A percentile compares a stretch with the other conserved stretches of the same genome.
These are phyloP conservation scores for Eupleurogrammus muticus DNA, from an alignment of 2,797 vertebrate genomes.

Conservation along the genomic window DNA sequence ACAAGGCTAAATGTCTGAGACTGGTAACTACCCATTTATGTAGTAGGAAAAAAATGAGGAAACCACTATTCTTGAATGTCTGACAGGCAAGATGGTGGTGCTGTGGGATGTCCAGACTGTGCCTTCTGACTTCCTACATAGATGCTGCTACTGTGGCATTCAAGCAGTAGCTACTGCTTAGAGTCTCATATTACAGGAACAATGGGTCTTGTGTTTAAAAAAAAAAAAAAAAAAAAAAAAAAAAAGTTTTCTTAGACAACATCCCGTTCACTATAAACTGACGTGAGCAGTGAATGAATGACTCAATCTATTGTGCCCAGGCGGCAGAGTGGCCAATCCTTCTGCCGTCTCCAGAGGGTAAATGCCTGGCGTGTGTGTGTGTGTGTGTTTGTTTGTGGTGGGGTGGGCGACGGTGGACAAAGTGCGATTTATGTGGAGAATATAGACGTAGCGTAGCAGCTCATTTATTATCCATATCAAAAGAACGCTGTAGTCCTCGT, in stretches of 20 bases:
- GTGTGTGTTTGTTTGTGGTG: too few relatives aligned
- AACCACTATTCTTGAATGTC: too few relatives aligned
- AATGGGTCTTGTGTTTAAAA: neutral
- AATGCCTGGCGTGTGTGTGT: neutral
- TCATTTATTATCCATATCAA: neutral
- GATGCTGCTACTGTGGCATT: too few relatives aligned
- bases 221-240: neutral
- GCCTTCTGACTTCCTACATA: too few relatives aligned
- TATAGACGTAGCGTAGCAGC: neutral
- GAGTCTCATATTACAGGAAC: neutral
- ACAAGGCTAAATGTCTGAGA: too few relatives aligned
- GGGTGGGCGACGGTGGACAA: neutral
- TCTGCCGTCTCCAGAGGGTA: slow-evolving; percentile 16
- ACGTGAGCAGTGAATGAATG: slow-evolving; percentile 40
- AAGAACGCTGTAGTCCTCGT: neutral
- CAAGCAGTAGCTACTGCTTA: too few relatives aligned
- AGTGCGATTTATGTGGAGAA: neutral
- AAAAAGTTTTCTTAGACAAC: slow-evolving; percentile 15
- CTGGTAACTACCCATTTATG: too few relatives aligned
- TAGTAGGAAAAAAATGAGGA: too few relatives aligned
- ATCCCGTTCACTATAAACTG: slow-evolving; percentile 41
- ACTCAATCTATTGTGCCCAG: slow-evolving; percentile 21
- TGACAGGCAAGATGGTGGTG: too few relatives aligned
- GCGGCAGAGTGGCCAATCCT: slow-evolving; percentile 10
- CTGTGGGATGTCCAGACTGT: too few relatives aligned